Percentiles rank a stretch among this genome's conserved stretches.
These are phyloP conservation scores for Picus viridis DNA, from an alignment of 2,797 vertebrate genomes.

Conservation along the genomic window DNA sequence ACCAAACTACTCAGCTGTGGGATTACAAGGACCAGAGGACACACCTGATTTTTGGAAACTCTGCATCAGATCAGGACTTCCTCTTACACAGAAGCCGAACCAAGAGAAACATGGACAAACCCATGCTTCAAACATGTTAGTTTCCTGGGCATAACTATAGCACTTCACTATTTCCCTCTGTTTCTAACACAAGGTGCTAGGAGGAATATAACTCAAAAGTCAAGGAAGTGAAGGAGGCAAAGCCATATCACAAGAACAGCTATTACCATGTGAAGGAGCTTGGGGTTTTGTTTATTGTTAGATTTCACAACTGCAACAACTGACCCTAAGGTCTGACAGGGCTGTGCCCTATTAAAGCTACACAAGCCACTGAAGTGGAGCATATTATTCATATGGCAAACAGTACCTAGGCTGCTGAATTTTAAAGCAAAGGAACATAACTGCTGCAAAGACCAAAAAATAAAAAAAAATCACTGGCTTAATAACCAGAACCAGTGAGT, in stretches of 20 bases:
- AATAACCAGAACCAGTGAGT: background rate
- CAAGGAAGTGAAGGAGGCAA: background rate
- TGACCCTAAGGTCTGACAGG: background rate
- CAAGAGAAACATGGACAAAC: background rate
- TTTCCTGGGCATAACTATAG: background rate
- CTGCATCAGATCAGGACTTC: background rate
- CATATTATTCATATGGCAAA: background rate
- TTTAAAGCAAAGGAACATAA: background rate
- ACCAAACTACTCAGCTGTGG: background rate
- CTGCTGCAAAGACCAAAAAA: background rate
- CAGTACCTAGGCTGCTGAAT: background rate
- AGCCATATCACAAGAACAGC: background rate
- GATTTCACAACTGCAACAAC: background rate
- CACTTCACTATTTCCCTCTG: background rate
- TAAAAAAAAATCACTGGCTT: background rate
- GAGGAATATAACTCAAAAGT: background rate
- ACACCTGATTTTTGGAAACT: background rate
- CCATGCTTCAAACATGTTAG: background rate
- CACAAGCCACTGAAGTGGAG: background rate
- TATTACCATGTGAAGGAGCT: background rate
- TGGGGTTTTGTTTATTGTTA: background rate
- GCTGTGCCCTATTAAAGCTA: background rate
- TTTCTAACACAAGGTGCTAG: background rate
- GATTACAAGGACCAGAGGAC: background rate
- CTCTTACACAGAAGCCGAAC: background rate